Evolutionary conservation across 92 coral and sea anemone genomes (phyloP), one percentile per base, ranked within the genome.

Genomic region (Zoanthus sansibaricus): DNA sequence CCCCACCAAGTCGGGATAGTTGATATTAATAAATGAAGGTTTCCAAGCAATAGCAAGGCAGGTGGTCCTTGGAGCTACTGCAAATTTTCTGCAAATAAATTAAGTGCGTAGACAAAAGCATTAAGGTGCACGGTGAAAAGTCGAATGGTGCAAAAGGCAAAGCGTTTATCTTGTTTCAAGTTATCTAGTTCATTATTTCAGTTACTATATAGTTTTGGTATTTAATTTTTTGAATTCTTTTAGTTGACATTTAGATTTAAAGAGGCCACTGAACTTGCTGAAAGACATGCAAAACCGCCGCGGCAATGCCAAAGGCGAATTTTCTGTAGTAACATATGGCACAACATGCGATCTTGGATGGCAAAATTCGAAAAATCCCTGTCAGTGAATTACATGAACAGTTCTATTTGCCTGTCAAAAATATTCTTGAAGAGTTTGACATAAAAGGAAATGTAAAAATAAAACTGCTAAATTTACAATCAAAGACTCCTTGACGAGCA

Each of bases 31-130:
- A 31, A n/a, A 30, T 71, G 5, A 31, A 31, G 75, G 75, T 71
- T 71, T 71, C 44, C 16, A 71, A 71, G 75, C 75, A 31, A 71
- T 49, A 71, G 48, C 72, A 68, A 3, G 32, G 72, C 44, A 37
- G 33, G 12, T 68, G 72, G 33, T 68, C 44, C 44, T 68, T 32
- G 12, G 72, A 9, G 1, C 44, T 25, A 25, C 25, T 25, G 25
- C 25, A 25, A 25, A 25, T 25, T 25, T 25, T 25, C 25, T 25
- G 25, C 25, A 8, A 68, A 9, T 32, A 14, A 16, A 56, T 56
- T 13, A 0, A 56, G 4, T 56, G 25, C 5, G 25, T 25, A 56
- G 14, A 10, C 18, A 56, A 56, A 56, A 1, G 64, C n/a, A 17
- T 0, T 10, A 56, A 17, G 16, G 14, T 10, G 16, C 17, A 56